These are phyloP conservation scores for Phrynosoma blainvillii DNA, from an alignment of 2,113 vertebrate species.

Conservation along the genomic window DNA sequence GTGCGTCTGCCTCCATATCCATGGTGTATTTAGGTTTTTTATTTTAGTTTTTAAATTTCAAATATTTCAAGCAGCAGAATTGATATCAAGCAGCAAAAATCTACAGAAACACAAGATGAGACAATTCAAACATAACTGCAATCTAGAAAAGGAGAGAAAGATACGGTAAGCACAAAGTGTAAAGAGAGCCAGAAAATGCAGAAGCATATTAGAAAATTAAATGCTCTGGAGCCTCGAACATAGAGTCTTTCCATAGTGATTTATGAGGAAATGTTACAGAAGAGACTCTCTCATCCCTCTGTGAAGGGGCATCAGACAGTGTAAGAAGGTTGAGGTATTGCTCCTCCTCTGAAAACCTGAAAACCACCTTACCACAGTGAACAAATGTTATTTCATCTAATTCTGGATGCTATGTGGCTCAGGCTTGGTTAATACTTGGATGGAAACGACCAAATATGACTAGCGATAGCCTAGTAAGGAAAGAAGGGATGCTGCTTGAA, in stretches of 20 bases:
- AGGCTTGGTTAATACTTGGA: too few species aligned
- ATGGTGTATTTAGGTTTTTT: background rate
- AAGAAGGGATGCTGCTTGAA: too few species aligned
- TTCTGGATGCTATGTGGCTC: too few species aligned
- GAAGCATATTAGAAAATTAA: background rate
- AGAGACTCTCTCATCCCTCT: too few species aligned
- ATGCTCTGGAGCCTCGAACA: background rate
- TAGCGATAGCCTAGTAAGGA: too few species aligned
- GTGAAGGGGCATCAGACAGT: background rate
- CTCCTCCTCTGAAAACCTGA: background rate
- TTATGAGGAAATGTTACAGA: background rate
- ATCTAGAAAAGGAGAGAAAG: background rate
- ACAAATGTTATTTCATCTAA: too few species aligned
- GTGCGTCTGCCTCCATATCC: background rate
- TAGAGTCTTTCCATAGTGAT: background rate
- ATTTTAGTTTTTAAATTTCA: conserved; percentile 8
- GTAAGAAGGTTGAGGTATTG: background rate
- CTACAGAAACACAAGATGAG: background rate
- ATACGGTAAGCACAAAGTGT: background rate
- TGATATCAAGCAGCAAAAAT: background rate
- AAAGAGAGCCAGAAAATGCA: background rate
- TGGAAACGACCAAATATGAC: too few species aligned
- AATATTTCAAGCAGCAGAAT: background rate
- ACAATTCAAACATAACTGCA: background rate
- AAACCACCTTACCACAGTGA: too few species aligned